Evolutionary conservation across 2,888 invertebrate genomes (phyloP), one percentile per base, ranked within the genome.

Genomic region (Copidosoma aretas): DNA sequence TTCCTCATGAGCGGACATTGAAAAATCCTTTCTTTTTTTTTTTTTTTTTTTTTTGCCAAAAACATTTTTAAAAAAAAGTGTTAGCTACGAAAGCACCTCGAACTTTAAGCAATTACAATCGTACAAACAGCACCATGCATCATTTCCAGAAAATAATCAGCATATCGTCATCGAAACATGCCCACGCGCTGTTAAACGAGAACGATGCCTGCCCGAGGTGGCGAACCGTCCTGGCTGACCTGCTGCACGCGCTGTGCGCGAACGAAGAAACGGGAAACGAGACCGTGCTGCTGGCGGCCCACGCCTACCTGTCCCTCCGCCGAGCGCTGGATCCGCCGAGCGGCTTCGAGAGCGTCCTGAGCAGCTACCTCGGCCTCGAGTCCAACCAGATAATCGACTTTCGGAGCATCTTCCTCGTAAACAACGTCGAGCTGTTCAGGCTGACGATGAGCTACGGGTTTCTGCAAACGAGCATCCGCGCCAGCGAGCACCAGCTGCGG

Each of bases 381-480:
- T 70, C 56, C 1, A 61, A 70, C 39, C 64, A 66, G 57, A 57
- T 81, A 14, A 41, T 17, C n/a, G 70, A 75, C 8, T 73, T 76
- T 12, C 70, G 73, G 39, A 67, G 73, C 39, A 62, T 64, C 54
- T 76, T 75, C 24, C 15, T 54, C 10, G 67, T 76, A 12, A 41
- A 21, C 4, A 74, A 82, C 59, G 21, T 64, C 10, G 77, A 79
- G 49, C 70, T 75, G 58, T 82, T 80, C 12, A 78, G 78, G 63
- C 68, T 82, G 62, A 69, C 73, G 4, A 75, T 80, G 12, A 68
- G 70, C 17, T 71, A 78, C 67, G 82, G 82, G 41, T 81, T 77
- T 68, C 71, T 82, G 32, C 78, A 79, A 73, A 57, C 76, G 2
- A 78, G 77, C 69, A 60, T 56, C 43, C 3, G 60, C 70, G 43